Evolutionary conservation across 2,888 invertebrate genomes (phyloP), one percentile per base, ranked within the genome.

Genomic region (Heliconius ethilla): DNA sequence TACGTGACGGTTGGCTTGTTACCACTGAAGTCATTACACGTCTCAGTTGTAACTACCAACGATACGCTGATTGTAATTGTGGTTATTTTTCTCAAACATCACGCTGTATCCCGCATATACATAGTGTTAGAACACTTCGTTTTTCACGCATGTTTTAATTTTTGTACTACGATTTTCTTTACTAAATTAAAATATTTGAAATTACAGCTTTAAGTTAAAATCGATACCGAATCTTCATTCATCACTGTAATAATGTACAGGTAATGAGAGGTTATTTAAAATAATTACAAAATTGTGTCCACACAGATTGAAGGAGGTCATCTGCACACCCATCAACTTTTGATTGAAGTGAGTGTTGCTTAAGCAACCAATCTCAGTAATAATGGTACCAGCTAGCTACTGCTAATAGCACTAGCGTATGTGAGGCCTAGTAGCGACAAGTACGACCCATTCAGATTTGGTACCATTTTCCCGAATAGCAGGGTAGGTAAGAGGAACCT

Each of bases 1-100:
- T n/a, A 82, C 84, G 86, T 84, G 85, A 81, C 78, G 75, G 70
- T 45, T 37, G 69, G 65, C 81, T 82, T 81, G 83, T 81, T 81
- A 80, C 80, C 76, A 78, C 79, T 81, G 78, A 83, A 80, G 79
- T 79, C 78, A 77, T 80, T 81, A 83, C 82, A 82, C 81, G 82
- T 82, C 81, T 80, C 78, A 81, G 78, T 78, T 79, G 82, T 22
- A 73, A 73, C 73, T 59, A 62, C 72, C 29, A 13, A 55, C 11
- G n/a, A 33, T 29, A 70, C 40, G 4, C 7, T 55, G 70, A 10
- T 22, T 11, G 55, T 70, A 70, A 70, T 70, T 59, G n/a, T 59
- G 59, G 59, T n/a, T n/a, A 22, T n/a, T 10, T n/a, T 59, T 59
- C 18, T 3, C 6, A 22, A 51, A 51, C 51, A 22, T n/a, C 59